Evolutionary conservation across 2,797 vertebrate genomes (phyloP), one percentile per base, ranked within the genome.

Genomic region (Synanceia verrucosa): DNA sequence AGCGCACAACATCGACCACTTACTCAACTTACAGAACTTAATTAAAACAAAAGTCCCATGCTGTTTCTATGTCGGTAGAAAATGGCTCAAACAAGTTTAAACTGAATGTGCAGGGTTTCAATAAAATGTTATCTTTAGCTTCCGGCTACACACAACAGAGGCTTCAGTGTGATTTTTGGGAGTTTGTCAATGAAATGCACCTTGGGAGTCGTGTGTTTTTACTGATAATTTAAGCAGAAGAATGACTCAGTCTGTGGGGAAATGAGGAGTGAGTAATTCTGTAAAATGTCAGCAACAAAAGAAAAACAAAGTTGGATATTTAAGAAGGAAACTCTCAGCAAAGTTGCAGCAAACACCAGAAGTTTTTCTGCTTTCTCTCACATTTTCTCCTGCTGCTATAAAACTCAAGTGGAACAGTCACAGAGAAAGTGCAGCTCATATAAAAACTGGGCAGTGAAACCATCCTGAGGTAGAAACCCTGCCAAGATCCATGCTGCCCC

Each of bases 401-500:
- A 43, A 43, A 29, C n/a, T 29, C 4, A 29, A 29, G 28, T 6
- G 4, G 4, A 29, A 43, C 39, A 43, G 39, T 43, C 39, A 19
- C 0, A 43, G 39, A 43, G 18, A 43, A 43, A 43, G 18, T 43
- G 39, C 39, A 43, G 39, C 39, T 9, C 39, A 43, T n/a, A 43
- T 19, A 43, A 43, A 9, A 43, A 9, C 18, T n/a, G 39, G 18
- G 9, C 39, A n/a, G 39, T 41, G 8, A 41, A 41, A 41, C 18
- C 39, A 43, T n/a, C 24, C 26, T 26, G 19, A 36, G 31, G 64
- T 43, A 43, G 60, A 21, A 23, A 56, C 48, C 47, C 57, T 33
- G 56, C 36, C 16, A 24, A 19, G 37, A 23, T n/a, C 31, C 70
- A 53, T 19, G 55, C 70, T 73, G 53, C 36, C 52, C 50, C 55